A percentile compares a stretch with the other conserved stretches of the same genome.
phyloP scores from a whole-genome alignment of 2,797 vertebrate genomes.

The Myotis vivesi region DNA sequence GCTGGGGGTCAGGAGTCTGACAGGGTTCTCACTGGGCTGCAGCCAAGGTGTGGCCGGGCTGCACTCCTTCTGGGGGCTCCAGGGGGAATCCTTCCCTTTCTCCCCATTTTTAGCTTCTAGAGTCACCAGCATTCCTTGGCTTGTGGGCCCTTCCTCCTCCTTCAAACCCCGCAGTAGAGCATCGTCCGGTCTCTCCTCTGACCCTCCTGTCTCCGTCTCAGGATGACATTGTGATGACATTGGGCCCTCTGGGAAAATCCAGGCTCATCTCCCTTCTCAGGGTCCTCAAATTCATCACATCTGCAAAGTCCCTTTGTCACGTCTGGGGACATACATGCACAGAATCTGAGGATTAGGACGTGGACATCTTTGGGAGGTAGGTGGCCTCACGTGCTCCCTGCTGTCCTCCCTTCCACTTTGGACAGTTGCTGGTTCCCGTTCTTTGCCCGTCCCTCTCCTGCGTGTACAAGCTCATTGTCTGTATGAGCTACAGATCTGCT shows the following conservation, averaged over 20 bases:
- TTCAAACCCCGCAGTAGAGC: not conserved
- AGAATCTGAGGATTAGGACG: not conserved
- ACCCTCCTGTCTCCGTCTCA: too few relatives aligned
- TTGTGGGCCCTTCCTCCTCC: not conserved
- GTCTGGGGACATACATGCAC: rapidly evolving
- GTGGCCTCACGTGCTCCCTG: rapidly evolving
- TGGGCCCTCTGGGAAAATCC: too few relatives aligned
- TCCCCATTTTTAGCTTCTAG: not conserved
- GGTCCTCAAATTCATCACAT: not conserved
- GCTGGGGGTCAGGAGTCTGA: not conserved
- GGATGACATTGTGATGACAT: not conserved
- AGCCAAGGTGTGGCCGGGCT: too few relatives aligned
- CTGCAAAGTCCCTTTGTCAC: not conserved
- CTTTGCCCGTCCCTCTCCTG: rapidly evolving
- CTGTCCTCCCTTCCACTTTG: rapidly evolving
- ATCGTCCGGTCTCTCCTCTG: rapidly evolving
- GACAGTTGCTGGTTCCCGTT: rapidly evolving
- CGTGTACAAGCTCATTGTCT: rapidly evolving
- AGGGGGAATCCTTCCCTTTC: rapidly evolving
- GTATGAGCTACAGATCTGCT: rapidly evolving
- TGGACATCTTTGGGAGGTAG: not conserved
- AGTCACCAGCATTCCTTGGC: not conserved
- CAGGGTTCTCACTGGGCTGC: not conserved
- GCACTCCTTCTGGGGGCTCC: not conserved
- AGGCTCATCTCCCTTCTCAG: not conserved